These are phyloP conservation scores for Pseudococcus viburni DNA, from an alignment of 2,888 invertebrate genomes.

Conservation along the genomic window DNA sequence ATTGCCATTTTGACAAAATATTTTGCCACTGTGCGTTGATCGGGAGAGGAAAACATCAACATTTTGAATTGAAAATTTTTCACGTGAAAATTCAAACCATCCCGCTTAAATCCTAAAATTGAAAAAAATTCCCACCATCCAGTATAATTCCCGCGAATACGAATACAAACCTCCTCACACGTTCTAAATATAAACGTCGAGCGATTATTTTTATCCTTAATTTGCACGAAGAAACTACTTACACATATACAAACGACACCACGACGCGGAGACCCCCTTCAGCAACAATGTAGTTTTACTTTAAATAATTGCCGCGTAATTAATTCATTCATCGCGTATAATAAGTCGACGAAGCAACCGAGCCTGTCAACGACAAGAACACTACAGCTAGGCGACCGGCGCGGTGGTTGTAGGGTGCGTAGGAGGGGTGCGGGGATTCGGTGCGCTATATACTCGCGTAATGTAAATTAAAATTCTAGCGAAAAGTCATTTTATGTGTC, in stretches of 20 bases:
- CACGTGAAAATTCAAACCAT: too few species aligned
- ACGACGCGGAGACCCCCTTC: background rate
- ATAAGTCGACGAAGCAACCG: conserved; percentile 14
- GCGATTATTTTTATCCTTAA: conserved; percentile 14
- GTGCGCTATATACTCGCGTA: background rate
- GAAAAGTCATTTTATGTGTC: conserved; percentile 34
- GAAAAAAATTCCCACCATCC: too few species aligned
- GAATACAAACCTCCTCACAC: background rate
- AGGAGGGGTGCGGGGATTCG: background rate
- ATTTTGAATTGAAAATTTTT: too few species aligned
- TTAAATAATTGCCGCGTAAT: conserved; percentile 36
- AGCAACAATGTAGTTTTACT: conserved; percentile 19
- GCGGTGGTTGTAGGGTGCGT: background rate
- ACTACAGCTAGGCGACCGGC: background rate
- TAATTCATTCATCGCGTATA: conserved; percentile 34
- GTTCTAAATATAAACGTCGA: background rate
- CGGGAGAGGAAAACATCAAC: too few species aligned
- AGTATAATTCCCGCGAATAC: too few species aligned
- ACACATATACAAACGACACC: background rate
- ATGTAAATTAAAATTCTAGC: conserved; percentile 39
- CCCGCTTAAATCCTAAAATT: too few species aligned
- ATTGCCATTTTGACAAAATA: too few species aligned
- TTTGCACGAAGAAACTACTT: background rate
- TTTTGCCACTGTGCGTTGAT: too few species aligned
- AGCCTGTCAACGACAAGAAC: background rate